These are phyloP conservation scores for Gymnarchus niloticus DNA, from an alignment of 2,113 vertebrate genomes.

Conservation along the genomic window DNA sequence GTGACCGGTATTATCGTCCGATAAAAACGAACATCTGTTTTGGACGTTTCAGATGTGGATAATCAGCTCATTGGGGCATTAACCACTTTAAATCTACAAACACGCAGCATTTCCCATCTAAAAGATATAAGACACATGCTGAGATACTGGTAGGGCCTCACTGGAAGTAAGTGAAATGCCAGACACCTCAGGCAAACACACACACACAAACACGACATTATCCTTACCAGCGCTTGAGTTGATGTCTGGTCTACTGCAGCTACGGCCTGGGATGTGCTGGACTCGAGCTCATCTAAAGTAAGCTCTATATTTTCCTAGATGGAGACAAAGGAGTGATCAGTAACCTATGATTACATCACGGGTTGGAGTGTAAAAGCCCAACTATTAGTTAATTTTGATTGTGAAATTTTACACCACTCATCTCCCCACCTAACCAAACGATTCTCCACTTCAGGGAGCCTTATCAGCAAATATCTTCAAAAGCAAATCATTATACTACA, in stretches of 20 bases:
- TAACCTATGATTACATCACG: slow-evolving; percentile 25
- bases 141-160: neutral
- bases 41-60: too few relatives aligned
- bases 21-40: too few relatives aligned
- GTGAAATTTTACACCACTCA: neutral
- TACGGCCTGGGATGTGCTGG: slow-evolving; percentile 71
- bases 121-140: too few relatives aligned
- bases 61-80: too few relatives aligned
- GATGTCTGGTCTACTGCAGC: slow-evolving; percentile 87
- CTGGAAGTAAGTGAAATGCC: neutral
- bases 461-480: neutral
- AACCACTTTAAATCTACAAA: too few relatives aligned
- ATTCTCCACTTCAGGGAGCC: neutral
- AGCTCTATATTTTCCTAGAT: slow-evolving; percentile 94
- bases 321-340: slow-evolving; percentile 61
- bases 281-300: slow-evolving; percentile 84
- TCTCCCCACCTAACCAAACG: neutral
- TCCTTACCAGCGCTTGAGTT: slow-evolving; percentile 87
- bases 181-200: neutral
- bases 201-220: neutral
- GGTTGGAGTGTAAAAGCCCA: slow-evolving; percentile 18
- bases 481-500: neutral
- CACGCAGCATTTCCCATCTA: too few relatives aligned
- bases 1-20: too few relatives aligned
- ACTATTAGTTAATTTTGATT: slow-evolving; percentile 31